Percentiles rank a stretch among this genome's conserved stretches.
These are phyloP conservation scores for Sebastes schlegelii DNA, from an alignment of 2,113 vertebrate genomes.

Conservation along the genomic window DNA sequence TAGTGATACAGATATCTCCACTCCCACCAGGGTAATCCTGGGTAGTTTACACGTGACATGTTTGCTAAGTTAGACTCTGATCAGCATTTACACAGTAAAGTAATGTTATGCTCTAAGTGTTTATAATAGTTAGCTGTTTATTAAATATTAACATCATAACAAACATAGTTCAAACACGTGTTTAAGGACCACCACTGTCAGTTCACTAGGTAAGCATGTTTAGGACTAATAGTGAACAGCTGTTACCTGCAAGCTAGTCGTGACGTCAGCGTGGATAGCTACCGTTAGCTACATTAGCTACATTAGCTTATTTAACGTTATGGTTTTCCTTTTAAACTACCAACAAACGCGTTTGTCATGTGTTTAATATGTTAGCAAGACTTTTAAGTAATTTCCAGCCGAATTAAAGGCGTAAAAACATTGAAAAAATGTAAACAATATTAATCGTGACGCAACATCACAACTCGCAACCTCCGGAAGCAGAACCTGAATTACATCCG, in stretches of 20 bases:
- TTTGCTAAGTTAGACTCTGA: background rate
- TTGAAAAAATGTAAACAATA: background rate
- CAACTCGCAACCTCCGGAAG: background rate
- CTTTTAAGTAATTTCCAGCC: rapidly evolving
- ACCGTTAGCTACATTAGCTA: slow-evolving; percentile 48
- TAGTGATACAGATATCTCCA: background rate
- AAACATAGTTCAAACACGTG: background rate
- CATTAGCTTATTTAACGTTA: background rate
- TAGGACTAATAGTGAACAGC: too few species aligned
- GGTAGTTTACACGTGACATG: too few species aligned
- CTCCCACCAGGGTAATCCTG: background rate
- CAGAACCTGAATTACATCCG: background rate
- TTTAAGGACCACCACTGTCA: too few species aligned
- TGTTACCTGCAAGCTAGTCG: slow-evolving; percentile 46
- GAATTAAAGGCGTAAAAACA: background rate
- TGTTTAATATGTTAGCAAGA: background rate
- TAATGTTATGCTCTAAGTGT: background rate
- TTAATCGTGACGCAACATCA: background rate
- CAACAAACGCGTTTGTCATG: background rate
- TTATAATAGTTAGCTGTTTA: too few species aligned
- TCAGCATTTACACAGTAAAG: background rate
- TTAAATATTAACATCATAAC: background rate
- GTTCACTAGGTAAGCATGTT: background rate
- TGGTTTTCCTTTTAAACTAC: slow-evolving; percentile 13
- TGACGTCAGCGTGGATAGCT: slow-evolving; percentile 18